phyloP scores from a whole-genome alignment of 92 coral and sea anemone species.

The Porites evermanni region DNA sequence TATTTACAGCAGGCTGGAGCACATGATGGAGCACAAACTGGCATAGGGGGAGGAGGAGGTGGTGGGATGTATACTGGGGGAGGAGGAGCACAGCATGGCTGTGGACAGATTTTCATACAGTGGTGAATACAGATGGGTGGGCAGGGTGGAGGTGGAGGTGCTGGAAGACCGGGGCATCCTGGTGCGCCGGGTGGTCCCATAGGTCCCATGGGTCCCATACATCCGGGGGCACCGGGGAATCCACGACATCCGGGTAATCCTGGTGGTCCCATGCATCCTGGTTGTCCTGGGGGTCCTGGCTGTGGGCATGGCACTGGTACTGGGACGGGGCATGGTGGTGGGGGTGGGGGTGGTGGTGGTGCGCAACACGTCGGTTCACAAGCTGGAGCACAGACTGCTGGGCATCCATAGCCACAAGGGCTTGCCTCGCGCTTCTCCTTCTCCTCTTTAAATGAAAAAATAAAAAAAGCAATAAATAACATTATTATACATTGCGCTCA shows the following conservation, averaged over 20 bases:
- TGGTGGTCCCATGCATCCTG: slow-evolving; percentile 94
- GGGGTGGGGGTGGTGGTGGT: slow-evolving; percentile 79
- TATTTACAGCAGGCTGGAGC: slow-evolving; percentile 53
- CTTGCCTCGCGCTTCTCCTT: slow-evolving; percentile 80
- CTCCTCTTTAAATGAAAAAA: background rate
- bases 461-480: background rate
- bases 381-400: slow-evolving; percentile 72
- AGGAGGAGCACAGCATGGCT: slow-evolving; percentile 83
- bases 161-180: slow-evolving; percentile 92
- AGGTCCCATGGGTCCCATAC: slow-evolving; percentile 90
- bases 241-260: slow-evolving; percentile 90
- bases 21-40: slow-evolving; percentile 74
- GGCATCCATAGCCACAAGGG: slow-evolving; percentile 88
- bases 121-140: slow-evolving; percentile 95
- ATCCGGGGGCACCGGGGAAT: slow-evolving; percentile 81
- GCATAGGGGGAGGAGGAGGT: slow-evolving; percentile 85
- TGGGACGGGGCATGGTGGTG: slow-evolving; percentile 76
- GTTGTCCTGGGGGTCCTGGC: slow-evolving; percentile 93
- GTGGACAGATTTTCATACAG: slow-evolving; percentile 94
- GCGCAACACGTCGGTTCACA: slow-evolving; percentile 77
- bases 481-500: no score
- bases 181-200: slow-evolving; percentile 93
- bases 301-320: slow-evolving; percentile 74
- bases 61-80: slow-evolving; percentile 79
- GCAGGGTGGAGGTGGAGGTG: slow-evolving; percentile 90